Percentiles rank a stretch among this genome's conserved stretches.
phyloP scores from a whole-genome alignment of 2,113 vertebrate genomes.

The Pitta sordida region DNA sequence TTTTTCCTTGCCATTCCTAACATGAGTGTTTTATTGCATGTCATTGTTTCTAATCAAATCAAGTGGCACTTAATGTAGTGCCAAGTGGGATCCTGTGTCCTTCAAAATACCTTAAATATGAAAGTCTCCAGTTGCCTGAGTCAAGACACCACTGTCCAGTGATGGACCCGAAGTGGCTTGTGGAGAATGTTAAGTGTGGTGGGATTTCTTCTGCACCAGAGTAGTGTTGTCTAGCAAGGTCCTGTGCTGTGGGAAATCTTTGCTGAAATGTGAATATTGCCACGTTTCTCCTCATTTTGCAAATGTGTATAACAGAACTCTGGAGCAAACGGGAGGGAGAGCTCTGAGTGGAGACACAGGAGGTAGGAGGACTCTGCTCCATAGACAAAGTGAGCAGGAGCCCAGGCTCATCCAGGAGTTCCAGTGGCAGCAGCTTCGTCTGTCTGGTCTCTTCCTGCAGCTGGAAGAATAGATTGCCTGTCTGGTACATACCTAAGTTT shows the following conservation, averaged over 20 bases:
- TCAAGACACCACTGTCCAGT: background rate
- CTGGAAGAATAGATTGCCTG: background rate
- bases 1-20: background rate
- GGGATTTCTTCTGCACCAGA: background rate
- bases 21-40: background rate
- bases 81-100: background rate
- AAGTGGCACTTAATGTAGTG: background rate
- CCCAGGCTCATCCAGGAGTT: background rate
- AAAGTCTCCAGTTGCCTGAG: background rate
- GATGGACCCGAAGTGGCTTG: fast-evolving
- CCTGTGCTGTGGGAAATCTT: background rate
- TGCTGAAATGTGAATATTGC: background rate
- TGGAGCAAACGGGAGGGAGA: fast-evolving
- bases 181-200: fast-evolving
- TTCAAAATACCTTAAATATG: background rate
- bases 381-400: background rate
- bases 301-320: fast-evolving
- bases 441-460: background rate
- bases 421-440: background rate
- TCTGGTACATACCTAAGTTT: background rate
- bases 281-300: background rate
- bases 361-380: fast-evolving
- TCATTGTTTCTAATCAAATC: background rate
- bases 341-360: background rate
- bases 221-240: too few relatives aligned